Base-by-base conservation (phyloP, 2,888 invertebrate species). In the Campoplex nolae region DNA sequence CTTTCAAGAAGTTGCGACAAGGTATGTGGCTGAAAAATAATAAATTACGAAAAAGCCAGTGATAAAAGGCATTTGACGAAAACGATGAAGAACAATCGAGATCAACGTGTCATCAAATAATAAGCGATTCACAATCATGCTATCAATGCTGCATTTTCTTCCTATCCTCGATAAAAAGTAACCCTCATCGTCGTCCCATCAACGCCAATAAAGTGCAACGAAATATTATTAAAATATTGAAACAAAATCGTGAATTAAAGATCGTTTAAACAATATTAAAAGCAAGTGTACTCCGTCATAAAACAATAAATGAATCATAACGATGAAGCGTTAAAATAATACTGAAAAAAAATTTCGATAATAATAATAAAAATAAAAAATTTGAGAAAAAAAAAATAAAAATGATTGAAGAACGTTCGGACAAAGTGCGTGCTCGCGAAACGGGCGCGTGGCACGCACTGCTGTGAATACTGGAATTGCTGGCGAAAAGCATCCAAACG, bases 361-460 rank as follows among this genome's bases (percentile, higher is more conserved):
- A 77, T 13, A 54, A 78, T 38, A 23, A 32, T 28, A 4, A 62
- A 35, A 70, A 35, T 11, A 23, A 67, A 23, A 18, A 35, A 78
- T 45, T 62, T 11, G 4, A 28, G 42, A 54, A 81, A 38, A 4
- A 81, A 38, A 8, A 51, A 38, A 32, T 42, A 11, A 71, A 62
- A 8, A 28, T 54, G 45, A 62, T 77, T 76, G 76, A 58, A 71
- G 76, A 23, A 71, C 71, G 73, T 82, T 82, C 81, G 74, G 83
- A 77, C 82, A 45, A 85, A 77, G 84, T 88, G 88, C 90, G 89
- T 93, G 91, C 88, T 92, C 81, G 89, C 91, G 88, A 90, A 90
- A 90, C 91, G 92, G 88, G 90, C 93, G 92, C 92, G 92, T 92
- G 90, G 89, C 91, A 93, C 93, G 92, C 93, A 93, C 93, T 93